Conservation (phyloP, 2,888 invertebrate genomes). For the Rhingia rostrata region DNA sequence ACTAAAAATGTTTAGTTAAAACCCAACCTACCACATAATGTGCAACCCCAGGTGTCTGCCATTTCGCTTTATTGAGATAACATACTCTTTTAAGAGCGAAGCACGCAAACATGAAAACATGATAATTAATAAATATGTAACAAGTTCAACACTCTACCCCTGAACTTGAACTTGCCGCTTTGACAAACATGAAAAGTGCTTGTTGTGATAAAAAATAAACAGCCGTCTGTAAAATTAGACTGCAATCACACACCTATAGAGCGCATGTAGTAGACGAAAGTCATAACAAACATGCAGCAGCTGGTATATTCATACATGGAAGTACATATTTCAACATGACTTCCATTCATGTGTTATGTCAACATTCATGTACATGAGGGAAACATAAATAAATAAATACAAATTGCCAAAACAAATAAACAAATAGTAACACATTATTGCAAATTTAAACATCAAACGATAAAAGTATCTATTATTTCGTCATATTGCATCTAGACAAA, state of each 20-base stretch:
- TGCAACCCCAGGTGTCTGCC: background rate
- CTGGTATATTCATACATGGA: background rate
- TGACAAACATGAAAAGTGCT: constrained; percentile 17
- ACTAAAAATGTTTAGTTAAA: no score
- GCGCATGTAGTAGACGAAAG: background rate
- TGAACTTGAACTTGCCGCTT: constrained; percentile 50
- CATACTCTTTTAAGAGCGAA: background rate
- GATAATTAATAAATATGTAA: constrained; percentile 1
- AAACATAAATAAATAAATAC: background rate
- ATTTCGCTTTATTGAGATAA: background rate
- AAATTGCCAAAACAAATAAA: background rate
- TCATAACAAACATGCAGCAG: constrained; percentile 10
- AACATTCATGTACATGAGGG: background rate
- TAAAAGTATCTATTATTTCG: constrained; percentile 2
- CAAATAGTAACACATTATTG: constrained; percentile 27
- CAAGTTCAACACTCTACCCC: constrained; percentile 17
- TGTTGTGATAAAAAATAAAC: background rate
- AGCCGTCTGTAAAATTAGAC: constrained; percentile 32
- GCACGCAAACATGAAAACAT: constrained; percentile 28
- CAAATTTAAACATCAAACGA: constrained; percentile 25
- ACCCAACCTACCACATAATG: no score
- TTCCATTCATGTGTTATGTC: background rate
- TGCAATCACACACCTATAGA: constrained; percentile 11
- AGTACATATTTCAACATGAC: background rate
- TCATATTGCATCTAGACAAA: constrained; percentile 10